Evolutionary conservation across 2,797 vertebrate species (phyloP).

Genomic region (Otolemur crassicaudatus): DNA sequence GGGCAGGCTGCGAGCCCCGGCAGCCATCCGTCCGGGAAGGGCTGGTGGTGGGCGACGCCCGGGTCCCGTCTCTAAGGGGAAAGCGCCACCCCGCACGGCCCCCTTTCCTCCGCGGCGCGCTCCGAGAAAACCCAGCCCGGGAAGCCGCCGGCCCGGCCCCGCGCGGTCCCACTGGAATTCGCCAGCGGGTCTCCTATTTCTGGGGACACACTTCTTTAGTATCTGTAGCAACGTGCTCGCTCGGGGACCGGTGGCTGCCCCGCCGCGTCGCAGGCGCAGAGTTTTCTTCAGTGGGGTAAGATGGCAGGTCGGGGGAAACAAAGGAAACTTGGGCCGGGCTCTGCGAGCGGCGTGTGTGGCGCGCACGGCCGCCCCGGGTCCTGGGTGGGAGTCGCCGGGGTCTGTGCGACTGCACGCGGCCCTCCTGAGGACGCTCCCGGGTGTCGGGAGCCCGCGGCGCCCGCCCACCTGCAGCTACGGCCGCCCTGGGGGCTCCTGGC

Average conservation of each 20-base stretch:
- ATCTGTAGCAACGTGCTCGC: neutral
- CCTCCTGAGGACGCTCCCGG: neutral
- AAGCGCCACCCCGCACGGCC: neutral
- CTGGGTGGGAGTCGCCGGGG: constrained; percentile 56
- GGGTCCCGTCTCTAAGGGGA: neutral
- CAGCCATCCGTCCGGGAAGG: neutral
- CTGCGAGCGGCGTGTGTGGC: constrained; percentile 48
- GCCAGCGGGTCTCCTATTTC: neutral
- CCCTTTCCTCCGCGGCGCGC: neutral
- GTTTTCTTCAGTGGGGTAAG: constrained; percentile 58
- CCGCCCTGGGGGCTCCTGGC: neutral
- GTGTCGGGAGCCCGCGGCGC: neutral
- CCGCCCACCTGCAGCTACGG: constrained; percentile 64
- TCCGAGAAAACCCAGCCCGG: neutral
- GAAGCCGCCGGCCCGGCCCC: neutral
- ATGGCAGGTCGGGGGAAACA: constrained; percentile 77
- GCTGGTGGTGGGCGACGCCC: neutral
- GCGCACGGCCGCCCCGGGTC: constrained; percentile 40
- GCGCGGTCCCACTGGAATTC: neutral
- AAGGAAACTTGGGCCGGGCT: constrained; percentile 74
- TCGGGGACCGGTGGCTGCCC: neutral
- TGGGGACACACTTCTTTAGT: neutral
- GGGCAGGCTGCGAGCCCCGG: neutral
- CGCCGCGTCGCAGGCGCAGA: neutral
- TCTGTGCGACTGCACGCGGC: constrained; percentile 28